Base-by-base conservation (phyloP, 2,888 invertebrate species). In the Chirona hameri region DNA sequence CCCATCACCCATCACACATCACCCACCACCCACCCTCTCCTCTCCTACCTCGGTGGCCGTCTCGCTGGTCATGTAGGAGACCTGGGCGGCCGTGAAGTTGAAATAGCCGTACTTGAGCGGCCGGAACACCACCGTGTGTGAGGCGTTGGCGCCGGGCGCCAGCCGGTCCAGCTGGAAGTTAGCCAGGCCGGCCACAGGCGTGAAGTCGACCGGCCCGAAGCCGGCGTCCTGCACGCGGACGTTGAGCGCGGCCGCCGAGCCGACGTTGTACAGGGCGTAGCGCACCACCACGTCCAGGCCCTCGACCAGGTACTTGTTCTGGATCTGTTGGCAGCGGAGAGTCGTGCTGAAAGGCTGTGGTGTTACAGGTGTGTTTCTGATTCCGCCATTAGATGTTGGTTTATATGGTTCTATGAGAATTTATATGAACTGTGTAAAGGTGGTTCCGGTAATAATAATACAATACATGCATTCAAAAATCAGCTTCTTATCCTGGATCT, bases 221-320 rank as follows among this genome's bases (percentile, higher is more conserved):
- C 96, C 95, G 84, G 93, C 92, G 88, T 99, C 99, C 24, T 93
- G 93, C 79, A 98, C 91, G 86, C 94, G 92, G 4, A 99, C 96
- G 88, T 95, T 93, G 65, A 95, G 92, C 52, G 98, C 98, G 83
- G 97, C 94, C 84, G 94, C 93, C 84, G 92, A 94, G 81, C 99
- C 99, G 84, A 98, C 94, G 88, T 99, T 99, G 90, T 92, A 97
- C 83, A 99, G 90, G 24, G 94, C 95, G 88, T 99, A 99, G 87
- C 98, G 96, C 76, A 99, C 93, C 84, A 98, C 92, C 86, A 99
- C 93, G 88, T 99, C 99, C 92, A 96, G 95, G 87, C 94, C 94
- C 90, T 99, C 98, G 0, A 99, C 98, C 84, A 99, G 90, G 88
- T 97, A 98, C 89, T 95, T 96, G 88, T 99, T 99, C 84, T 98